Evolutionary conservation across 2,113 vertebrate genomes (phyloP), one percentile per base, ranked within the genome.

Genomic region (Neogale vison): DNA sequence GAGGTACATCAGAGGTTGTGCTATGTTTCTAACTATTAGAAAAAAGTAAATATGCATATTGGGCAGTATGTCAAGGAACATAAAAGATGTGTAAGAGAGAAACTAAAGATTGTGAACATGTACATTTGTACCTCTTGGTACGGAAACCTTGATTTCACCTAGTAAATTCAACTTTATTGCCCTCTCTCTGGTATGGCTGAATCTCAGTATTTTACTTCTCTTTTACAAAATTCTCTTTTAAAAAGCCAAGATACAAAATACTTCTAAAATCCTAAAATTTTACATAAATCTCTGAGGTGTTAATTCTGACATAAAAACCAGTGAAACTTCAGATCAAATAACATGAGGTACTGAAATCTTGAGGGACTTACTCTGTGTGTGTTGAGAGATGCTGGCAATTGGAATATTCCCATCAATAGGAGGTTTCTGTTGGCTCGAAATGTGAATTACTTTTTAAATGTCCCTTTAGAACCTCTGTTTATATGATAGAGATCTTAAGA

Each of bases 281-380:
- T 90, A 85, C 84, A 89, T 90, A 80, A 74, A 92, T 88, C 24
- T 96, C 31, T 95, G 47, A 91, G 84, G 42, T 23, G 67, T 72
- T 95, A 84, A 17, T 95, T 92, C 31, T 95, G 74, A 96, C 92
- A 61, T 79, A 90, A 92, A 96, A 92, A 52, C 21, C 77, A 95
- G 4, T 89, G 67, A 90, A 81, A 93, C 39, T 67, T 90, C 71
- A 89, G n/a, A 59, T 84, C 24, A 92, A 95, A 86, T 90, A 81
- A 88, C 10, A 14, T 23, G 31, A 77, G 86, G 45, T 90, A 34
- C 12, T 86, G 14, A 95, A 82, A 95, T 93, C n/a, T 88, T 95
- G 74, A 97, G 24, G 39, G 23, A 86, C 4, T 94, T 94, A 50
- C 39, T 80, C 50, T 72, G 6, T 71, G 26, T 50, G 23, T 90